phyloP scores from a whole-genome alignment of 2,797 vertebrate species.

The Emys orbicularis region DNA sequence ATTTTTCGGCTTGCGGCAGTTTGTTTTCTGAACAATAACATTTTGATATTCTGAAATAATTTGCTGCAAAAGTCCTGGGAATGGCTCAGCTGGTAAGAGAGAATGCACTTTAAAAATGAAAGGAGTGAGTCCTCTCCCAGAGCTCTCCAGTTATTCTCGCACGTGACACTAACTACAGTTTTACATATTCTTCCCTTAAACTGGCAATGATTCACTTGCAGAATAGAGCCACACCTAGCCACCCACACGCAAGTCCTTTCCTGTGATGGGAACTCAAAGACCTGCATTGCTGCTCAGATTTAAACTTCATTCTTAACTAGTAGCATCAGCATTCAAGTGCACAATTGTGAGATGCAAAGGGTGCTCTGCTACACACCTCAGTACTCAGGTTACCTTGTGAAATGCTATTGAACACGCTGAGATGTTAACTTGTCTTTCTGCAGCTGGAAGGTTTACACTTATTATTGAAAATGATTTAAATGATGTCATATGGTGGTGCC shows the following conservation, averaged over 20 bases:
- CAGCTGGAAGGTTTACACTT: conserved; percentile 1
- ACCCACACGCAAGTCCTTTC: background rate
- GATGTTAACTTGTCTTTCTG: background rate
- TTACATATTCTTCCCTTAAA: background rate
- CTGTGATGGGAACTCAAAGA: background rate
- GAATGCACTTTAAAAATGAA: background rate
- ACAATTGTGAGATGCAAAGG: background rate
- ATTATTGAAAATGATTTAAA: background rate
- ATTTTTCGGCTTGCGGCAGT: background rate
- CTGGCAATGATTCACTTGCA: background rate
- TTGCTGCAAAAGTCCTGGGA: conserved; percentile 4
- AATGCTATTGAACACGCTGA: background rate
- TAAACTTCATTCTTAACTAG: background rate
- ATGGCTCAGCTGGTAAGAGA: background rate
- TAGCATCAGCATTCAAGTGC: background rate
- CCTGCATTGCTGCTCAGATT: conserved; percentile 3
- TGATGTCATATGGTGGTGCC: background rate
- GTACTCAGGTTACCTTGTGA: background rate
- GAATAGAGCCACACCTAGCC: background rate
- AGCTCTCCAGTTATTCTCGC: background rate
- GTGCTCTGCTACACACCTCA: background rate
- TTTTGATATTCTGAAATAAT: background rate
- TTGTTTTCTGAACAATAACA: background rate
- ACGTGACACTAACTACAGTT: background rate
- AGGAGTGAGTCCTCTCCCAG: background rate